phyloP scores from a whole-genome alignment of 1,140 invertebrate genomes.

The Myzus persicae region DNA sequence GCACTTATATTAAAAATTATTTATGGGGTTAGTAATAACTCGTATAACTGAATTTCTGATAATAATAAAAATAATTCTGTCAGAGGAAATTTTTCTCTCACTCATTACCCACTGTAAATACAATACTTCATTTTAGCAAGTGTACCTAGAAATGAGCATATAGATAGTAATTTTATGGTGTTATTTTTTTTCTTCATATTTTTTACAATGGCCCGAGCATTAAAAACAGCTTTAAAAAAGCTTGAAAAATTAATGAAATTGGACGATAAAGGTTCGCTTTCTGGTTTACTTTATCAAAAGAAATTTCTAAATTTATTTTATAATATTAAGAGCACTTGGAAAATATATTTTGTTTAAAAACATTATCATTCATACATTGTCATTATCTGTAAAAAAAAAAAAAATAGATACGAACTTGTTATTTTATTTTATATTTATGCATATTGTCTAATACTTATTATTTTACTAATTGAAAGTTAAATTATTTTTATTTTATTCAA shows the following conservation, averaged over 20 bases:
- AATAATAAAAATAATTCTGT: not conserved
- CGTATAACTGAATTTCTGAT: constrained; percentile 13
- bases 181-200: not conserved
- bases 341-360: not conserved
- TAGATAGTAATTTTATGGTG: not conserved
- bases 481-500: not conserved
- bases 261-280: not conserved
- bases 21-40: constrained; percentile 11
- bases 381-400: not conserved
- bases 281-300: not conserved
- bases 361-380: not conserved
- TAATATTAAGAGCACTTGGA: not conserved
- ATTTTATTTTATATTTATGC: not conserved
- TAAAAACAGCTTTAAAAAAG: not conserved
- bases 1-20: constrained; percentile 8
- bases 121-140: not conserved
- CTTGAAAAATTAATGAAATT: not conserved
- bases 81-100: not conserved
- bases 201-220: not conserved
- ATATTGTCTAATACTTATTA: not conserved
- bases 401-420: not conserved
- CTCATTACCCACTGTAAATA: not conserved
- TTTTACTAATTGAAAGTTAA: not conserved
- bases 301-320: not conserved
- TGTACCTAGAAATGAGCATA: not conserved